A percentile compares a stretch with the other conserved stretches of the same genome.
Evolutionary conservation across 2,797 vertebrate species (phyloP).

Genomic region (Gymnothorax reevesii): DNA sequence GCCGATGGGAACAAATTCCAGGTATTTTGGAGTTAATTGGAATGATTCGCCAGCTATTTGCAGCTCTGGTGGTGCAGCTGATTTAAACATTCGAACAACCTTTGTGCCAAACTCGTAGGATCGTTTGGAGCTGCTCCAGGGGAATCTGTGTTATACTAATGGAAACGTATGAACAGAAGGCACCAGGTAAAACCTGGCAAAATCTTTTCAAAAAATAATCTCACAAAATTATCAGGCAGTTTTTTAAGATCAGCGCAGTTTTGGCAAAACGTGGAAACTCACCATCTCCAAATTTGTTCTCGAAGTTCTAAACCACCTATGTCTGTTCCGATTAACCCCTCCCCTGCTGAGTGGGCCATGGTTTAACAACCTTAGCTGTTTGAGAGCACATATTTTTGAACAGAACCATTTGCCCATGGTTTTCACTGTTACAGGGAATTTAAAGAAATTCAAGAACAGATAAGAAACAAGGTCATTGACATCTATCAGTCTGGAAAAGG

Average conservation of each 20-base stretch:
- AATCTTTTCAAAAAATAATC: neutral
- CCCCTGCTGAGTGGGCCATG: no score
- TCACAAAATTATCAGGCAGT: neutral
- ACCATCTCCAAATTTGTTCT: no score
- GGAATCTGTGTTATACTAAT: neutral
- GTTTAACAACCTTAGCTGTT: no score
- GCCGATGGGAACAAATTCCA: constrained; percentile 17
- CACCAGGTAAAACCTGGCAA: neutral
- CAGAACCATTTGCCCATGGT: no score
- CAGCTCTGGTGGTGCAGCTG: constrained; percentile 20
- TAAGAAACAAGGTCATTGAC: no score
- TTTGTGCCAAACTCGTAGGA: neutral
- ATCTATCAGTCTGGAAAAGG: no score
- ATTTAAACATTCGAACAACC: constrained; percentile 29
- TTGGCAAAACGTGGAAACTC: no score
- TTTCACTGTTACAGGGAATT: no score
- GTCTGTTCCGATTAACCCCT: no score
- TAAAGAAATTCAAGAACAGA: no score
- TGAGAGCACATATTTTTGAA: no score
- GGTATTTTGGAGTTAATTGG: constrained; percentile 39
- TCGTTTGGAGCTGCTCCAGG: constrained; percentile 6
- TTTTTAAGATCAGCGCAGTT: neutral
- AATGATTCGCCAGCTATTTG: constrained; percentile 30
- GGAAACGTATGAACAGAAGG: neutral
- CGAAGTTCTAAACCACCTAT: no score